Conservation (phyloP, 2,113 vertebrate species). For the Ibidorhyncha struthersii region DNA sequence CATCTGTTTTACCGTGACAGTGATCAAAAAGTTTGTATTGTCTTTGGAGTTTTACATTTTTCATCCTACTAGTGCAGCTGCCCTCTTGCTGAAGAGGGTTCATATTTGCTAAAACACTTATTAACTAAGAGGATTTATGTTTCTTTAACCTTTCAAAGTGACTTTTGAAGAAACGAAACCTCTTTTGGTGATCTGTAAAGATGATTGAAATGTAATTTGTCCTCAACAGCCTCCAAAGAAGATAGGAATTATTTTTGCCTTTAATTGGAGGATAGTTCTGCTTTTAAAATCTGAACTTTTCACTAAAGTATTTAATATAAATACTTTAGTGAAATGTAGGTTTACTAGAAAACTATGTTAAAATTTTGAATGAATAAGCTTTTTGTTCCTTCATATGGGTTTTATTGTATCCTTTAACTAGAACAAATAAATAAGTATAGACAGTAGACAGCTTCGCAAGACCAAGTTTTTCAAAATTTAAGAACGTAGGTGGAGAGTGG, state of each 20-base stretch:
- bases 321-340: background rate
- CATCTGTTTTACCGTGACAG: background rate
- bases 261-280: background rate
- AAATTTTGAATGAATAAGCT: background rate
- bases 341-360: background rate
- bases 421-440: background rate
- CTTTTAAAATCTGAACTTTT: background rate
- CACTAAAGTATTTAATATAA: background rate
- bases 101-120: background rate
- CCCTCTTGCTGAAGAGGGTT: background rate
- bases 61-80: background rate
- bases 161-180: background rate
- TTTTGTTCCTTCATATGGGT: background rate
- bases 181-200: background rate
- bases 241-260: background rate
- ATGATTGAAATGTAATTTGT: background rate
- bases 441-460: background rate
- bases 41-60: background rate
- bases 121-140: background rate
- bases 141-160: background rate
- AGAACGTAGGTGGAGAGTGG: background rate
- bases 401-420: background rate
- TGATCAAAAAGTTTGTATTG: background rate
- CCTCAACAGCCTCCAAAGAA: background rate
- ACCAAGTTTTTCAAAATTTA: background rate